These are phyloP conservation scores for Celastrina argiolus DNA, from an alignment of 2,888 invertebrate genomes.

Conservation along the genomic window DNA sequence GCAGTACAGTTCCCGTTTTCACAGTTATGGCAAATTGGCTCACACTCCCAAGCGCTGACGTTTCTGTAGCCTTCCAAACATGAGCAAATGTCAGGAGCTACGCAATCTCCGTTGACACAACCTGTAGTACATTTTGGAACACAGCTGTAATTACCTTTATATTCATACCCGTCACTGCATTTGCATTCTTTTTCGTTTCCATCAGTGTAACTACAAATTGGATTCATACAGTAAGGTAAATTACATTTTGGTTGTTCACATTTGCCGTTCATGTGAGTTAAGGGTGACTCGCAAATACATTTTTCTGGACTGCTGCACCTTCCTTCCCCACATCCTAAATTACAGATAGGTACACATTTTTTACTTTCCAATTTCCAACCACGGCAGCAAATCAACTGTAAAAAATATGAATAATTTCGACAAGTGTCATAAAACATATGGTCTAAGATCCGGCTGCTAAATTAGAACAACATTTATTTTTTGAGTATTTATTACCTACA, in stretches of 20 bases:
- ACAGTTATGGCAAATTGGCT: conserved; percentile 41
- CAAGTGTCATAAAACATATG: too few species aligned
- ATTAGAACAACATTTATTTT: too few species aligned
- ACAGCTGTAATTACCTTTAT: conserved; percentile 30
- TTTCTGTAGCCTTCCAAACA: conserved; percentile 45
- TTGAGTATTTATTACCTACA: too few species aligned
- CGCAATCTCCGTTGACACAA: conserved; percentile 52
- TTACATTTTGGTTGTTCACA: background rate
- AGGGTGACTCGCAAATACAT: conserved; percentile 44
- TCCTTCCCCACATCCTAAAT: conserved; percentile 46
- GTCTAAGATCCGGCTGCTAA: too few species aligned
- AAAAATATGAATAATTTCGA: too few species aligned
- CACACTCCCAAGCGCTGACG: conserved; percentile 31
- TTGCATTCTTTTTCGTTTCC: background rate
- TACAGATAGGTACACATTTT: conserved; percentile 39
- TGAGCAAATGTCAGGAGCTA: conserved; percentile 43
- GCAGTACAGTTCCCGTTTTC: conserved; percentile 53
- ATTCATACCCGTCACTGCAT: background rate
- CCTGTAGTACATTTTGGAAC: conserved; percentile 37
- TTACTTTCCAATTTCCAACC: conserved; percentile 27
- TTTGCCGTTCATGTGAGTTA: background rate
- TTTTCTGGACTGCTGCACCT: conserved; percentile 44
- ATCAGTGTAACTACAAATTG: background rate
- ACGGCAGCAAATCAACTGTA: conserved; percentile 30
- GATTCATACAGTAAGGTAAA: background rate